phyloP scores from a whole-genome alignment of 2,113 vertebrate species.

The Dascyllus trimaculatus region DNA sequence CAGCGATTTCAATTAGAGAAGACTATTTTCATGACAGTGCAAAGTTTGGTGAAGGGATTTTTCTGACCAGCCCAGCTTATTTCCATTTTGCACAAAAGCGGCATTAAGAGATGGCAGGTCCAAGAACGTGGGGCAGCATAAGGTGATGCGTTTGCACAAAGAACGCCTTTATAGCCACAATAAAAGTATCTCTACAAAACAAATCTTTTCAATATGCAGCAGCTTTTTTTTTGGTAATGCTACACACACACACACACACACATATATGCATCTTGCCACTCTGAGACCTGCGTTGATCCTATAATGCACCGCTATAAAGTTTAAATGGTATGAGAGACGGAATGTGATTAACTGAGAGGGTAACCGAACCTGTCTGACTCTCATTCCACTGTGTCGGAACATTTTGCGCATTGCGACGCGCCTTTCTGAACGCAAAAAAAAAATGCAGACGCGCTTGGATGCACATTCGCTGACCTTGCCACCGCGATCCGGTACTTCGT shows the following conservation, averaged over 20 bases:
- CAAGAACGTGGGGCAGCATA: not conserved
- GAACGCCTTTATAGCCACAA: not conserved
- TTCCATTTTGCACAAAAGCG: not conserved
- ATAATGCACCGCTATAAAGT: not conserved
- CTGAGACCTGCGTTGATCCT: not conserved
- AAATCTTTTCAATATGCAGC: too few species aligned
- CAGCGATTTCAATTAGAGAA: slow-evolving; percentile 21
- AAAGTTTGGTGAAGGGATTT: not conserved
- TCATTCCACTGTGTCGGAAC: not conserved
- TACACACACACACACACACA: too few species aligned
- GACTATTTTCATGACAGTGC: not conserved
- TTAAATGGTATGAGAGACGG: not conserved
- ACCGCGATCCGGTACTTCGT: not conserved
- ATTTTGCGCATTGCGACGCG: not conserved
- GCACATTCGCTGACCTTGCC: not conserved
- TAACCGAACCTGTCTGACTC: not conserved
- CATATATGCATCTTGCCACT: not conserved
- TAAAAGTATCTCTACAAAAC: not conserved
- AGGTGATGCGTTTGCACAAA: not conserved
- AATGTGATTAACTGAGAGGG: not conserved
- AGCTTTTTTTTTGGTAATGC: too few species aligned
- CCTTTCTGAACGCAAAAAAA: not conserved
- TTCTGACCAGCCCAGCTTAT: slow-evolving; percentile 6
- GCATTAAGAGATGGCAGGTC: not conserved
- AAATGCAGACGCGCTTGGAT: not conserved